Evolutionary conservation across 2,888 invertebrate genomes (phyloP).

Genomic region (Thereva nobilitata): DNA sequence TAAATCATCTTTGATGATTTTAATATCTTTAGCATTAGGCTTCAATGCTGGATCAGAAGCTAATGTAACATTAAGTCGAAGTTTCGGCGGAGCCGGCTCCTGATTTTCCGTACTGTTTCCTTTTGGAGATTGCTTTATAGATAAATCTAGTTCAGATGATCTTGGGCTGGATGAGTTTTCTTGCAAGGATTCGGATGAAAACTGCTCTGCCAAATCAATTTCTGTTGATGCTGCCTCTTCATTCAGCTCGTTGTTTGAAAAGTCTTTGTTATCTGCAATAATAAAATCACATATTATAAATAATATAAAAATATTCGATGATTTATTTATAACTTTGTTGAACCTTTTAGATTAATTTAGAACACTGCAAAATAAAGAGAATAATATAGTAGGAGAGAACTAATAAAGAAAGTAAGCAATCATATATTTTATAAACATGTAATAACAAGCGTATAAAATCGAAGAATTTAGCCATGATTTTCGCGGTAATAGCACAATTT

Average conservation of each 20-base stretch:
- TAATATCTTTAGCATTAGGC: slow-evolving; percentile 66
- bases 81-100: slow-evolving; percentile 62
- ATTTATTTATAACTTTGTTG: too few relatives aligned
- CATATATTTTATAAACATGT: too few relatives aligned
- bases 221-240: slow-evolving; percentile 44
- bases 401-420: too few relatives aligned
- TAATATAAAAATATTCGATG: too few relatives aligned
- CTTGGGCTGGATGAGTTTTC: slow-evolving; percentile 33
- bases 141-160: slow-evolving; percentile 21
- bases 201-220: slow-evolving; percentile 21
- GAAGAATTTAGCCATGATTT: too few relatives aligned
- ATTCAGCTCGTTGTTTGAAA: slow-evolving; percentile 51
- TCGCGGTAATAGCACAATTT: too few relatives aligned
- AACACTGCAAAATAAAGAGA: too few relatives aligned
- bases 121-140: slow-evolving; percentile 26
- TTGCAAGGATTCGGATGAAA: slow-evolving; percentile 29
- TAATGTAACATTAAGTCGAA: slow-evolving; percentile 76
- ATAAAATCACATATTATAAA: not conserved
- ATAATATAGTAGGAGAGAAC: too few relatives aligned
- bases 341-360: too few relatives aligned
- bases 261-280: slow-evolving; percentile 56
- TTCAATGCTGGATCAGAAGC: slow-evolving; percentile 82
- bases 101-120: slow-evolving; percentile 21
- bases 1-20: slow-evolving; percentile 49
- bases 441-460: too few relatives aligned